Evolutionary conservation across 2,888 invertebrate genomes (phyloP), one percentile per base, ranked within the genome.

Genomic region (Macropis europaea): DNA sequence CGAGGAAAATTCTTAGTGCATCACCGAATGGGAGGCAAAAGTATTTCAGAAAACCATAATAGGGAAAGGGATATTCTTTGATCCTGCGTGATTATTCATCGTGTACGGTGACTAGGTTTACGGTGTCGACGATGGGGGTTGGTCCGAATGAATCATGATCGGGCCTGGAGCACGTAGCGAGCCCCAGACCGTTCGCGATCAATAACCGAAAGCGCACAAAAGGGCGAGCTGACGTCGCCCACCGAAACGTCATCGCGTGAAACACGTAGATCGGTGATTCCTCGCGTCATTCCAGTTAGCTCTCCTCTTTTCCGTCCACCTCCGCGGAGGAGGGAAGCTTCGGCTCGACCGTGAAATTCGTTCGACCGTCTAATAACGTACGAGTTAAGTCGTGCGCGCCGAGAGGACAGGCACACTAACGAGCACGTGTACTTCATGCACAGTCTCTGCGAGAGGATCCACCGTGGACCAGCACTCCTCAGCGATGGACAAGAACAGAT

Each of bases 141-240:
- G 56, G 47, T 61, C 34, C 38, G 57, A 66, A 73, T 81, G 73
- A 76, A 74, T 81, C 73, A 76, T 48, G 57, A 68, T 64, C 40
- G 38, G 54, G 70, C 59, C 64, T 47, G 32, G 50, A 47, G 19
- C 42, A 17, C n/a, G n/a, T 50, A 15, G n/a, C 24, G 32, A 57
- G 43, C 32, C 42, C 56, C 62, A 38, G 61, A 59, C 61, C 48
- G 54, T 62, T 30, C 54, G 54, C 76, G 82, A 82, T 82, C 82
- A 82, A 79, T 82, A 83, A 76, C 64, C 71, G 77, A 74, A 77
- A 73, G 70, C 79, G 75, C 68, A 68, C 38, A 75, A 78, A 72
- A 66, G 67, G 73, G 79, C 63, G 63, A 62, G 64, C 57, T 79
- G 80, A 82, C 81, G 77, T 79, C 60, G 71, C 11, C 26, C n/a